phyloP scores from a whole-genome alignment of 2,797 vertebrate genomes.

The Chaetodon trifasciatus region DNA sequence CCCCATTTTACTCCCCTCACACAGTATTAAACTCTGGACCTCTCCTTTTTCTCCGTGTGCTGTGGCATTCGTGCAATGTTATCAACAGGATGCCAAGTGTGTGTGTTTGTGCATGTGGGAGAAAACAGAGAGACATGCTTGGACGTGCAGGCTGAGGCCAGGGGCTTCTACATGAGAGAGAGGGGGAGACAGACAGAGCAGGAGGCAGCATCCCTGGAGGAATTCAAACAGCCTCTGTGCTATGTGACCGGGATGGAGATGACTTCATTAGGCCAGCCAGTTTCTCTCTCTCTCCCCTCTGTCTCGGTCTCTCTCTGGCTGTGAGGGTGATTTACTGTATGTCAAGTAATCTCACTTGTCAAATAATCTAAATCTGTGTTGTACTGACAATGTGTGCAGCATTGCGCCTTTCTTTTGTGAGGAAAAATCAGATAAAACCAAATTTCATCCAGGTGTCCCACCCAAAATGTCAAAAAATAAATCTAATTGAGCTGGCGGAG shows the following conservation, averaged over 20 bases:
- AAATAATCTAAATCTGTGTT: slow-evolving; percentile 47
- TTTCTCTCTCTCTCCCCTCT: slow-evolving; percentile 21
- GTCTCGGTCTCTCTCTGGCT: slow-evolving; percentile 23
- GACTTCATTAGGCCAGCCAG: slow-evolving; percentile 70
- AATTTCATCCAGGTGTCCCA: slow-evolving; percentile 17
- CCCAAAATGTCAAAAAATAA: slow-evolving; percentile 38
- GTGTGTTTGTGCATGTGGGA: slow-evolving; percentile 24
- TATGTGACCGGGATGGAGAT: slow-evolving; percentile 75
- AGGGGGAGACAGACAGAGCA: slow-evolving; percentile 16
- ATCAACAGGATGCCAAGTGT: slow-evolving; percentile 10
- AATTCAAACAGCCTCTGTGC: slow-evolving; percentile 66
- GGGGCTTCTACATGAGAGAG: slow-evolving; percentile 37
- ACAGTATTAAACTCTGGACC: neutral
- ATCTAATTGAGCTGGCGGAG: neutral
- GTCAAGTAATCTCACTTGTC: slow-evolving; percentile 49
- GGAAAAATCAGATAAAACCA: neutral
- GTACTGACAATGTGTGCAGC: neutral
- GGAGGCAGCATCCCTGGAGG: slow-evolving; percentile 58
- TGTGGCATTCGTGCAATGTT: slow-evolving; percentile 1
- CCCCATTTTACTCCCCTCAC: slow-evolving; percentile 2
- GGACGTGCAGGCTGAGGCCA: slow-evolving; percentile 42
- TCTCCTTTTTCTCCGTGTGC: neutral
- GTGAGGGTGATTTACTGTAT: slow-evolving; percentile 56
- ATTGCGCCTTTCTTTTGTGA: neutral
- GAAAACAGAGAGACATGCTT: slow-evolving; percentile 38